Percentiles rank a stretch among this genome's conserved stretches.
Conservation (phyloP, 2,888 invertebrate genomes). For the Tipula helvola region DNA sequence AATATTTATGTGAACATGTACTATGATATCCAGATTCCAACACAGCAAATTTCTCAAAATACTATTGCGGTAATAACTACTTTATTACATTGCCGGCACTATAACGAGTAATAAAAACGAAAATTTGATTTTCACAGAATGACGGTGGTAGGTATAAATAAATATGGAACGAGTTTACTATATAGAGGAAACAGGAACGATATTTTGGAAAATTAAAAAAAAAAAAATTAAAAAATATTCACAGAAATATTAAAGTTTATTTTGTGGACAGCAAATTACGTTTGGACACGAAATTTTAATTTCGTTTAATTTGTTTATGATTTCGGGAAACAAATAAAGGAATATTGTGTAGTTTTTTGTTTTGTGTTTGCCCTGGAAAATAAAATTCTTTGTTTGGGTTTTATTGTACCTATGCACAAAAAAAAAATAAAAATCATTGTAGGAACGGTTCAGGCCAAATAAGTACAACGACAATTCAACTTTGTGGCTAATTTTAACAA, state of each 20-base stretch:
- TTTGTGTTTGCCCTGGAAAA: not conserved
- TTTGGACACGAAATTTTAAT: not conserved
- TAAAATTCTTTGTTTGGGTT: not conserved
- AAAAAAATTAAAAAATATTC: not conserved
- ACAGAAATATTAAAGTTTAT: not conserved
- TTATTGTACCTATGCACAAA: not conserved
- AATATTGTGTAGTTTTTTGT: not conserved
- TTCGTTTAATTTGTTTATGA: not conserved
- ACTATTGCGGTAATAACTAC: not conserved
- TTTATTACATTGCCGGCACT: not conserved
- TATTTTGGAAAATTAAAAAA: not conserved
- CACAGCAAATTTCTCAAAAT: not conserved
- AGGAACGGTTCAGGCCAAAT: no score
- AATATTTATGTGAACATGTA: not conserved
- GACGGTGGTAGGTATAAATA: not conserved
- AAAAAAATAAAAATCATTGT: no score
- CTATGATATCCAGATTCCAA: not conserved
- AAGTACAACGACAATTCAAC: no score
- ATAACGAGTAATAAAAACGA: not conserved
- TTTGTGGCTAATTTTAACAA: no score
- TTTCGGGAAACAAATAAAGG: not conserved
- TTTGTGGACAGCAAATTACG: not conserved
- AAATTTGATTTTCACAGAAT: not conserved
- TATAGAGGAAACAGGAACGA: not conserved
- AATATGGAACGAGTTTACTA: not conserved